Conservation (phyloP, 30 jellyfish, hydroid and myxozoan genomes). For the Aurelia sp. region DNA sequence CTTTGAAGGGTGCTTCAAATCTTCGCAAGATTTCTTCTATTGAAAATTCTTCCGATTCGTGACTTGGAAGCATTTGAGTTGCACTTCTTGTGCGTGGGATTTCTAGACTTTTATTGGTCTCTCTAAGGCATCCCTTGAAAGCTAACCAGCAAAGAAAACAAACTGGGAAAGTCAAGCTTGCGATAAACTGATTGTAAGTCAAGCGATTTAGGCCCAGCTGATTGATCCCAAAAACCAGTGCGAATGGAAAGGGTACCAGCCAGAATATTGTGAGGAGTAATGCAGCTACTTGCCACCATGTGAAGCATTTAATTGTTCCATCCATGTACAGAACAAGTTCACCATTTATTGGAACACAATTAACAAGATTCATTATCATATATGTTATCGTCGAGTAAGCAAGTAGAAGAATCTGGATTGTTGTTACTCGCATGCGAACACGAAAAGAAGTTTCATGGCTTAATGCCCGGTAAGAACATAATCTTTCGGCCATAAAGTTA, state of each 20-base stretch:
- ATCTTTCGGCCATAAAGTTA: background rate
- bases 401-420: constrained; percentile 78
- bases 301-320: constrained; percentile 84
- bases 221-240: constrained; percentile 62
- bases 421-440: constrained; percentile 90
- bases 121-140: constrained; percentile 2
- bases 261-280: constrained; percentile 65
- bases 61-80: background rate
- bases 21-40: constrained; percentile 68
- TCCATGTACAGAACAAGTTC: constrained; percentile 83
- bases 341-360: constrained; percentile 83
- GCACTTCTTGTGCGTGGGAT: background rate
- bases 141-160: constrained; percentile 49
- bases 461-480: background rate
- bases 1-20: constrained; percentile 80
- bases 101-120: background rate
- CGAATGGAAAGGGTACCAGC: constrained; percentile 94
- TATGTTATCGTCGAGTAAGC: constrained; percentile 94
- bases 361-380: constrained; percentile 72
- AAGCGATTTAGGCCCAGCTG: constrained; percentile 35
- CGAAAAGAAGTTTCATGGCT: constrained; percentile 29
- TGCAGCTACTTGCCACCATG: constrained; percentile 86
- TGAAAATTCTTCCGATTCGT: background rate
- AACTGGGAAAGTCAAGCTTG: constrained; percentile 81
- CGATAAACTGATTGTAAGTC: constrained; percentile 65